Evolutionary conservation across 2,113 vertebrate genomes (phyloP), one percentile per base, ranked within the genome.

Genomic region (Jaculus jaculus): DNA sequence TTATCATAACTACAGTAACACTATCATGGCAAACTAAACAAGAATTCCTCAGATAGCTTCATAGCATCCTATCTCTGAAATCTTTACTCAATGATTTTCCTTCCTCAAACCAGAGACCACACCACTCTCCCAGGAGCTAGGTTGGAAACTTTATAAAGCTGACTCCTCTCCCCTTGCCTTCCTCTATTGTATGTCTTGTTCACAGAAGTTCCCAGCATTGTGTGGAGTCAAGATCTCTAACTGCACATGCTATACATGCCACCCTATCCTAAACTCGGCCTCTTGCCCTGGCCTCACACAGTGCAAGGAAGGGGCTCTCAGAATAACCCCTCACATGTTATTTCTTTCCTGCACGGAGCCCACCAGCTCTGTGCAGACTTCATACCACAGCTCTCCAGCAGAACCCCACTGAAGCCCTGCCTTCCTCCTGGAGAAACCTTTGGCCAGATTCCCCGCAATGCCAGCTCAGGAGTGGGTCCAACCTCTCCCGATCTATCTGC

Each of bases 161-260:
- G 26, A 63, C 7, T 20, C 24, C 65, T 54, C 17, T 2, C 32
- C 72, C 3, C 68, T 13, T 39, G 26, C 15, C 84, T 34, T 30
- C 51, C 20, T 8, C 66, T 26, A 10, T 0, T 21, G 7, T 5
- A 6, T 9, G 15, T 20, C 8, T 16, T n/a, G 51, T 1, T 63
- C 42, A 12, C 0, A n/a, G 18, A 6, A 7, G 7, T 75, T 5
- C 11, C 32, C 2, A 7, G 4, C 28, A 30, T 1, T 20, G 2
- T 2, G 0, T 28, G 20, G 34, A 3, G 20, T 28, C 30, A 23
- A 23, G 0, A 2, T 13, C 30, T 65, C 65, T 65, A 10, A 63
- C 80, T 66, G 18, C 24, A 39, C 32, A 26, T 11, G 26, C 15
- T 16, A 63, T 24, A 23, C 16, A 9, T 26, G 37, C 37, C 7